phyloP scores from a whole-genome alignment of 2,797 vertebrate species.

The Onychomys leucogaster region DNA sequence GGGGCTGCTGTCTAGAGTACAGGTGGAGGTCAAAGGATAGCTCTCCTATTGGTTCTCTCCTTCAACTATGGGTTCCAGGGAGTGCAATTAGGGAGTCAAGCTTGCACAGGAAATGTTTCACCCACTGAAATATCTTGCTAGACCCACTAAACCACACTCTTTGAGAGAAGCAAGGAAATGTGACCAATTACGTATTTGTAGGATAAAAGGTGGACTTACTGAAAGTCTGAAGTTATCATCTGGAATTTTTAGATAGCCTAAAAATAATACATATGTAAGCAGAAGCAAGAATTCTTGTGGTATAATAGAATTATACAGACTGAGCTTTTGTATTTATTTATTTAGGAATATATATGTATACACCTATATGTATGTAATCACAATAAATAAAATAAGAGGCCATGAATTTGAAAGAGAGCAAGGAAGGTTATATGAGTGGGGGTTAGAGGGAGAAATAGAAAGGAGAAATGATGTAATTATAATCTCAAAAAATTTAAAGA shows the following conservation, averaged over 20 bases:
- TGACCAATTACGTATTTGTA: constrained; percentile 40
- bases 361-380: not conserved
- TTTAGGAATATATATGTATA: not conserved
- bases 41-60: not conserved
- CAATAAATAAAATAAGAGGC: not conserved
- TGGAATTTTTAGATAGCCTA: not conserved
- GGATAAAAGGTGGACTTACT: not conserved
- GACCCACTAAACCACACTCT: not conserved
- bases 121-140: not conserved
- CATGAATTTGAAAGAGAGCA: not conserved
- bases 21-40: not conserved
- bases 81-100: not conserved
- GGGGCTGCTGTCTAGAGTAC: not conserved
- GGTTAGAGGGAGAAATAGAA: not conserved
- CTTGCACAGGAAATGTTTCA: not conserved
- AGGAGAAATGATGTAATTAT: not conserved
- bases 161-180: not conserved
- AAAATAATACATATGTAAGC: not conserved
- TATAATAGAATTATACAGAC: not conserved
- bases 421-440: not conserved
- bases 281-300: constrained; percentile 22
- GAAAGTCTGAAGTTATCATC: not conserved
- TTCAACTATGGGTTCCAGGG: not conserved
- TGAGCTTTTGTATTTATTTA: not conserved
- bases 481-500: not conserved